Percentiles rank a stretch among this genome's conserved stretches.
phyloP scores from a whole-genome alignment of 2,888 invertebrate genomes.

The Heliconius erato region DNA sequence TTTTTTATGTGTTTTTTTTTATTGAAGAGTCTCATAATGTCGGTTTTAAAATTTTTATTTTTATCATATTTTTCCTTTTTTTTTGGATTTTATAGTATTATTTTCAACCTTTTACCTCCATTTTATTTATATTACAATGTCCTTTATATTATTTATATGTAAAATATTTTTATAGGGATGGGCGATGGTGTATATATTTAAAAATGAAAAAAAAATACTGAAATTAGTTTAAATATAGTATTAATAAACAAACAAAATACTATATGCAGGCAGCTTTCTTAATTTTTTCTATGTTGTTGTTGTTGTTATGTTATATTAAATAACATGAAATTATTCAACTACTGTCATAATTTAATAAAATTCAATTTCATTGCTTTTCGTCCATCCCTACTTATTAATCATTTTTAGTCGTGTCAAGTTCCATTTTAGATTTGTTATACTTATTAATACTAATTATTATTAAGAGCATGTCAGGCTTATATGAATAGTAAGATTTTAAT shows the following conservation, averaged over 20 bases:
- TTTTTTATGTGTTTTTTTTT: neutral
- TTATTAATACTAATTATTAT: neutral
- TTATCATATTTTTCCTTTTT: neutral
- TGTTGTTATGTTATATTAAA: neutral
- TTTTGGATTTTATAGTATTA: constrained; percentile 3
- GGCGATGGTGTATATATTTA: neutral
- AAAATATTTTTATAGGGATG: neutral
- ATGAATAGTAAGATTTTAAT: neutral
- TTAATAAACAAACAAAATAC: no score
- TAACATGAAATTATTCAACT: neutral
- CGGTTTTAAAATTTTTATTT: neutral
- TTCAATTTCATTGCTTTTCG: neutral
- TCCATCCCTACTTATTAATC: neutral
- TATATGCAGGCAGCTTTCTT: neutral
- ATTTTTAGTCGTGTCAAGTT: constrained; percentile 3
- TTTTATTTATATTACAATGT: neutral
- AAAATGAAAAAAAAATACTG: neutral
- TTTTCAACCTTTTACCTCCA: neutral
- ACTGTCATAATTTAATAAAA: neutral
- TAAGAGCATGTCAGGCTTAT: neutral
- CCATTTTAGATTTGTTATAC: constrained; percentile 18
- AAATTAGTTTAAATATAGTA: no score
- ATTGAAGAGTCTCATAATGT: neutral
- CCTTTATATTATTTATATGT: neutral
- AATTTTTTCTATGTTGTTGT: neutral